Conservation (phyloP, 2,113 vertebrate species). For the Geococcyx californianus region DNA sequence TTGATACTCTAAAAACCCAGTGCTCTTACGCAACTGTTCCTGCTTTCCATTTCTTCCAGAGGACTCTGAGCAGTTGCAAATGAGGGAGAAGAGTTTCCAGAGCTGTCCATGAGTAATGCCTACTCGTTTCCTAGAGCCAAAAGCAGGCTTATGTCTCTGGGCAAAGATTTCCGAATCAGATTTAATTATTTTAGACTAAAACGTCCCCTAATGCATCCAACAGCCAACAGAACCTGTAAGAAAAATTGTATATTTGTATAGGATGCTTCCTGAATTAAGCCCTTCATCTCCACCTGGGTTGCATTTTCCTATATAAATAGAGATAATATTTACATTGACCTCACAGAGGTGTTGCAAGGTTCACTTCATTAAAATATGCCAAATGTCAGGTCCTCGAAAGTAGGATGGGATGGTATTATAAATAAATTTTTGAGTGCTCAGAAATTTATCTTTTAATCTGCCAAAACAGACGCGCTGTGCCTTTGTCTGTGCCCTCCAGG, state of each 20-base stretch:
- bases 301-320: neutral
- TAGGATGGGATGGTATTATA: neutral
- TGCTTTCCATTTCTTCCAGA: neutral
- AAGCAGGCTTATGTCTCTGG: neutral
- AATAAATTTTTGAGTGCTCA: neutral
- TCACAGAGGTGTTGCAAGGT: neutral
- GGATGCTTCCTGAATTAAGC: neutral
- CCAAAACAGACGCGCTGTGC: neutral
- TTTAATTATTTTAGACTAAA: neutral
- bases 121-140: neutral
- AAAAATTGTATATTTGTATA: neutral
- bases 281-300: neutral
- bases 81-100: neutral
- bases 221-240: neutral
- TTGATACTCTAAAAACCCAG: neutral
- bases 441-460: conserved; percentile 5
- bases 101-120: neutral
- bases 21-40: neutral
- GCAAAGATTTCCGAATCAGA: neutral
- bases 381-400: neutral
- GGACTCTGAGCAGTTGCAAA: neutral
- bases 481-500: neutral
- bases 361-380: neutral
- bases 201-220: neutral
- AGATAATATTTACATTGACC: neutral